These are phyloP conservation scores for Steromphala cineraria DNA, from an alignment of 2,888 invertebrate species.

Conservation along the genomic window DNA sequence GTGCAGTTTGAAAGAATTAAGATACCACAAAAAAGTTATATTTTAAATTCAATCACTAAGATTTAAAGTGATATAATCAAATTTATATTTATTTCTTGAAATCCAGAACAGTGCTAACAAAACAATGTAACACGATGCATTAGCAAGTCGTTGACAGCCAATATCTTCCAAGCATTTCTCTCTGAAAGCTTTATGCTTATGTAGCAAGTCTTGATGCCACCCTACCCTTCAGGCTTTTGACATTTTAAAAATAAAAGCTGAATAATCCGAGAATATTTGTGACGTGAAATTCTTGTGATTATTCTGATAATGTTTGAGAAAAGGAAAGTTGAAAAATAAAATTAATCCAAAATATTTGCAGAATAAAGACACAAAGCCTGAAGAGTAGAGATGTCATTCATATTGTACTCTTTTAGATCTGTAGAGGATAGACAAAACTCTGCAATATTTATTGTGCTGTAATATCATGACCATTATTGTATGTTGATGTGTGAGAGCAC, in stretches of 20 bases:
- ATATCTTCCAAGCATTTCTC: neutral
- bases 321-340: too few relatives aligned
- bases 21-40: too few relatives aligned
- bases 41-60: too few relatives aligned
- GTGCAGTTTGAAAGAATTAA: too few relatives aligned
- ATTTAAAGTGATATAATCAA: too few relatives aligned
- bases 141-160: too few relatives aligned
- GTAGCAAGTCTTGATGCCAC: neutral
- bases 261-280: neutral
- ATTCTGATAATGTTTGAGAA: neutral
- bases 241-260: neutral
- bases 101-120: neutral
- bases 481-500: constrained; percentile 9
- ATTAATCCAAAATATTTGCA: neutral
- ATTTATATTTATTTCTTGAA: neutral
- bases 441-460: constrained; percentile 17
- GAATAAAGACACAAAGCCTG: neutral
- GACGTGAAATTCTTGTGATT: neutral
- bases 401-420: constrained; percentile 3
- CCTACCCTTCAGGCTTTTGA: neutral
- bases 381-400: neutral
- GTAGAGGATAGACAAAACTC: neutral
- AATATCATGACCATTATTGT: constrained; percentile 3
- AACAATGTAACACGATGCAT: neutral
- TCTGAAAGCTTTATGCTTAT: neutral